Conservation (phyloP, 2,797 vertebrate species). For the Chelon auratus region DNA sequence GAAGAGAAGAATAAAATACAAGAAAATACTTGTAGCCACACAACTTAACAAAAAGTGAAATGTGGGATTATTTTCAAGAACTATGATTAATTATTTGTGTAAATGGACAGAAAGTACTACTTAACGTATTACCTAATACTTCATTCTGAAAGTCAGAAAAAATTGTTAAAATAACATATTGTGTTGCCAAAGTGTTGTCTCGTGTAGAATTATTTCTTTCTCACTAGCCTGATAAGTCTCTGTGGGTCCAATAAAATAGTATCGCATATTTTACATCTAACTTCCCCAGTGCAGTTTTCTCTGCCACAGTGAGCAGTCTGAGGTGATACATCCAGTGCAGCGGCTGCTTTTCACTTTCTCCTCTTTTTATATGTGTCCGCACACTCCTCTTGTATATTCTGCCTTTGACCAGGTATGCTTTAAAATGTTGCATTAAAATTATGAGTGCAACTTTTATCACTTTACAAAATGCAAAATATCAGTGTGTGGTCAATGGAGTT, state of each 20-base stretch:
- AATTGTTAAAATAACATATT: neutral
- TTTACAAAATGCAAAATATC: neutral
- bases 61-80: too few species aligned
- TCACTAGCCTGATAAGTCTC: neutral
- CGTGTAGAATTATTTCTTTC: neutral
- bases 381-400: neutral
- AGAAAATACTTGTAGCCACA: too few species aligned
- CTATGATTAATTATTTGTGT: too few species aligned
- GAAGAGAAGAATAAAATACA: too few species aligned
- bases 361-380: neutral
- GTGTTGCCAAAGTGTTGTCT: neutral
- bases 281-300: slow-evolving; percentile 14
- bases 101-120: too few species aligned
- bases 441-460: neutral
- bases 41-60: too few species aligned
- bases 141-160: neutral
- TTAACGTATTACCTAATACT: neutral
- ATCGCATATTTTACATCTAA: neutral
- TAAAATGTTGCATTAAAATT: neutral
- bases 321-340: slow-evolving; percentile 13
- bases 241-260: neutral
- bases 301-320: slow-evolving; percentile 5
- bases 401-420: neutral
- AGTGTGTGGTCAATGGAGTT: neutral
- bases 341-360: slow-evolving; percentile 8